Base-by-base conservation (phyloP, 2,888 invertebrate species). In the Apantesis nais region DNA sequence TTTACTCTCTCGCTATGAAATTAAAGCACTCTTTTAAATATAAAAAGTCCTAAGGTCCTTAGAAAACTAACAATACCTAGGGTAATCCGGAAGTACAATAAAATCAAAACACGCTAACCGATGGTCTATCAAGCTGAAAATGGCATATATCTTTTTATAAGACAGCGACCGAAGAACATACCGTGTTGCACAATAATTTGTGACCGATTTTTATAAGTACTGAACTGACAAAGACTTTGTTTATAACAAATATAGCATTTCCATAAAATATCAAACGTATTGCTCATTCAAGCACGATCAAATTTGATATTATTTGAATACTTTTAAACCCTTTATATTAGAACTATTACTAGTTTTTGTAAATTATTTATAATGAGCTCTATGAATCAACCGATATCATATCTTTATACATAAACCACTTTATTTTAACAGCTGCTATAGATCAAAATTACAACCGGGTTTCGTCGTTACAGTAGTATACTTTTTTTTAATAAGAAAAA, bases 131-230 rank as follows among this genome's bases (percentile, higher is more conserved):
- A 44, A 44, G 12, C 5, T 44, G n/a, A 44, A 44, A 44, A 16
- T 44, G 7, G 44, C 44, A 44, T 44, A 16, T 44, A 44, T 19
- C 8, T 44, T 44, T 19, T 8, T 22, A n/a, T n/a, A n/a, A 29
- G 29, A 58, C 8, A 58, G 1, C 16, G 8, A 5, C 12, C 16
- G 29, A 7, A 58, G 29, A 58, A 16, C 0, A 29, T 63, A 4
- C 44, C 63, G 63, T 63, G 63, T 22, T 19, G 31, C 63, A 29
- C 22, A 63, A 63, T 19, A 22, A 31, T 63, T 63, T 44, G 31
- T 44, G 12, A 31, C 22, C 44, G 31, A 44, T 44, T 29, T 58
- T 29, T 29, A 58, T n/a, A n/a, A n/a, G n/a, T n/a, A 22, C 52
- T 55, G 14, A 55, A 55, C 55, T 55, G 25, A 11, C 25, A 25